Evolutionary conservation across 2,113 vertebrate species (phyloP), one percentile per base, ranked within the genome.

Genomic region (Crotalus helleri): DNA sequence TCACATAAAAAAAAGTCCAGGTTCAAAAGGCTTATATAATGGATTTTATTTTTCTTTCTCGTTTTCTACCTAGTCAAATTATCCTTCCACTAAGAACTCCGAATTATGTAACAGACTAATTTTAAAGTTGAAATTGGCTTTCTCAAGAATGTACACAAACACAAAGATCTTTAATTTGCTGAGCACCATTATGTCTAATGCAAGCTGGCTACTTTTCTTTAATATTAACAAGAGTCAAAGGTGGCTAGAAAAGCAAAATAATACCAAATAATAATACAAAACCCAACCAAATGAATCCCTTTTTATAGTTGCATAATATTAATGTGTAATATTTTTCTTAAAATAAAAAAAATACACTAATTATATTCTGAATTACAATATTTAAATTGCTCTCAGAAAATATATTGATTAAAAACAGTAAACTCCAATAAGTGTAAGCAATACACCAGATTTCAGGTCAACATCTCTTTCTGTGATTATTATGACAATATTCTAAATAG

Each of bases 171-270:
- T 95, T 90, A 44, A 44, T 91, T 96, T 96, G 12, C 29, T 44
- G 94, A 91, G 85, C 74, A 93, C 58, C 69, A 13, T 95, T 95
- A 21, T 90, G 86, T 90, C 89, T 95, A 88, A 94, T 95, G 69
- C 89, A 96, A 61, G 93, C 15, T 91, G 23, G 54, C n/a, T 95
- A 95, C 94, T 19, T 96, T 96, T 39, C 17, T 95, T 93, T 92
- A 93, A 93, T 94, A 94, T 92, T 90, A 92, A 21, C 89, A 90
- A n/a, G 24, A 44, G 94, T 93, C 86, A 94, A 90, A 57, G 29
- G 15, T 44, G 93, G 39, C 26, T 8, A 93, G 15, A 33, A 69
- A 57, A 26, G 57, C 9, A 85, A 15, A 93, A 12, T 23, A 58
- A 59, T 23, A 85, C 4, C 4, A 53, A 53, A 21, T 53, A 51